phyloP scores from a whole-genome alignment of 1,140 invertebrate species.

The Tetragonula clypearis region DNA sequence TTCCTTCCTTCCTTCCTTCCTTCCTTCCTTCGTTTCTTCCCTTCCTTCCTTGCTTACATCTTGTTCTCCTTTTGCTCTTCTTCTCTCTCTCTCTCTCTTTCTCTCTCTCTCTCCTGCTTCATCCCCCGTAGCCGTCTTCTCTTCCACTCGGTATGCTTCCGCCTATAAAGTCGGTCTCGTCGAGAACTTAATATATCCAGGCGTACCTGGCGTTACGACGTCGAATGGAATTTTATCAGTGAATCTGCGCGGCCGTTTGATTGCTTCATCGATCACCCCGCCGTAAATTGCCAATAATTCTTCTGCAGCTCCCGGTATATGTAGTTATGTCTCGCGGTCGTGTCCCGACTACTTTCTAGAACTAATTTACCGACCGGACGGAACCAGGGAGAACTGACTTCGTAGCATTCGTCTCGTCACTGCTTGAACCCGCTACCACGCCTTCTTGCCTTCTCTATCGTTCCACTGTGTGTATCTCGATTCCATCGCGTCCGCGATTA shows the following conservation, averaged over 20 bases:
- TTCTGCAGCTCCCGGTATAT: constrained; percentile 11
- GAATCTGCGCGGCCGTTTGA: constrained; percentile 46
- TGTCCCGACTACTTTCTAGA: constrained; percentile 48
- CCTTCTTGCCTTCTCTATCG: background rate
- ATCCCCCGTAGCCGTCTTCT: background rate
- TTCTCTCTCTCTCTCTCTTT: background rate
- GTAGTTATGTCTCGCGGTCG: constrained; percentile 48
- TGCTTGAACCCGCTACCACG: no score
- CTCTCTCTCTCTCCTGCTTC: background rate
- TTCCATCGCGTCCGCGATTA: no score
- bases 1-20: constrained; percentile 15
- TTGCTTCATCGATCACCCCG: constrained; percentile 35
- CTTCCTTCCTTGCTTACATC: background rate
- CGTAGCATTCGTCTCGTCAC: no score
- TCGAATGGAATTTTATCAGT: constrained; percentile 53
- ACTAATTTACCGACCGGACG: constrained; percentile 44
- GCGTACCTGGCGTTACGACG: constrained; percentile 6
- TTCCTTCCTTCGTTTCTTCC: background rate
- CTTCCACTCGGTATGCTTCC: constrained; percentile 28
- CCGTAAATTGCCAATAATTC: constrained; percentile 49
- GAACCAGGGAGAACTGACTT: background rate
- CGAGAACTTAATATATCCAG: constrained; percentile 61
- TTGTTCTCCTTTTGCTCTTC: background rate
- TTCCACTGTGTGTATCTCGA: no score
- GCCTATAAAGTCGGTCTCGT: constrained; percentile 58